Evolutionary conservation across 1,140 invertebrate genomes (phyloP), one percentile per base, ranked within the genome.

Genomic region (Antheraea pernyi): DNA sequence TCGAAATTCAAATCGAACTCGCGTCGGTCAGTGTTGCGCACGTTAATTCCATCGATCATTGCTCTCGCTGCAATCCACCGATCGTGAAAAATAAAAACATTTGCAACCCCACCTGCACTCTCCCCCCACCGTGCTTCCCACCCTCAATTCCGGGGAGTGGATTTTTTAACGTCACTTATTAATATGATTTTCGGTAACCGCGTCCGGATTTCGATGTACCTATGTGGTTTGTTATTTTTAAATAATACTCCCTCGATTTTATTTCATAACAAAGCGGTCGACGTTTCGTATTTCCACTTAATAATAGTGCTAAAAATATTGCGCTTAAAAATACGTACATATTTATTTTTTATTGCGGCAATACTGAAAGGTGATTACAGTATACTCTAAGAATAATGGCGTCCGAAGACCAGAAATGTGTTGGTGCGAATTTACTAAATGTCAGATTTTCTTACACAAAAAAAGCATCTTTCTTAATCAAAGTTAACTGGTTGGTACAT

Each of bases 41-140:
- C 85, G 81, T 87, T 91, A 90, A 89, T 90, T 85, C 89, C 86
- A 91, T 91, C 89, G 88, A 90, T 91, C 89, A 91, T 91, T 90
- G 88, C 87, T 86, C 82, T 79, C 76, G 81, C 78, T 91, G 89
- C 89, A 91, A 89, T 89, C 89, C 89, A 81, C 84, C 88, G 89
- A 91, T 91, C 87, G 83, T 74, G 87, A 85, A 88, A 91, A 90
- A 90, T 91, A 88, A 91, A 91, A 91, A 91, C 89, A 91, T 63
- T 81, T 81, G 69, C 81, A 78, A 83, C 83, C 86, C 86, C 85
- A 83, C 82, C 83, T 85, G 83, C 80, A 76, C 72, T 74, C 69
- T 71, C 69, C 71, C 71, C 73, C 72, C 69, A 16, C 67, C 72
- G 62, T 73, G 70, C 72, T 63, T 68, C 65, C 59, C 69, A 58